Percentiles rank a stretch among this genome's conserved stretches.
Conservation (phyloP, 2,888 invertebrate genomes). For the Plagiodera versicolora region DNA sequence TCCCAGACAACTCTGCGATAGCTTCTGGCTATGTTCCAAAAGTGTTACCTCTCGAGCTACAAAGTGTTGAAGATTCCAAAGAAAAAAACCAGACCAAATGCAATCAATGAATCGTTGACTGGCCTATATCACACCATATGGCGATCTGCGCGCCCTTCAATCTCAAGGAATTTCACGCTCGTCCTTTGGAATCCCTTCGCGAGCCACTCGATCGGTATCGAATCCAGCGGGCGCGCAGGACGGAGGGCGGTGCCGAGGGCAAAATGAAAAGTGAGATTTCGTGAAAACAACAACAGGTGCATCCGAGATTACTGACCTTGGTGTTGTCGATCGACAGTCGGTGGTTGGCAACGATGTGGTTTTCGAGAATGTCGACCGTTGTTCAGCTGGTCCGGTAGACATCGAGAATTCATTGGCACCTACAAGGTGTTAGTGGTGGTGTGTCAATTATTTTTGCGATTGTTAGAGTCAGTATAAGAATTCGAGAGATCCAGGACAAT, state of each 20-base stretch:
- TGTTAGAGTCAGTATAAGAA: neutral
- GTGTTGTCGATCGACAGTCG: neutral
- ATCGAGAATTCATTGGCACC: neutral
- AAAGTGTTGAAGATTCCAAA: too few species aligned
- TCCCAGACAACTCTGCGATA: too few species aligned
- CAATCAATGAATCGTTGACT: neutral
- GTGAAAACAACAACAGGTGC: slow-evolving; percentile 19
- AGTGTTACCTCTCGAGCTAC: too few species aligned
- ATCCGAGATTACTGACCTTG: slow-evolving; percentile 25
- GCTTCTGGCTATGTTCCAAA: too few species aligned
- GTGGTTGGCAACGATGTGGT: neutral
- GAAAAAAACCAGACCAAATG: too few species aligned
- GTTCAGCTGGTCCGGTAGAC: neutral
- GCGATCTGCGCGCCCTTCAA: neutral
- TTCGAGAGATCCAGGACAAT: too few species aligned
- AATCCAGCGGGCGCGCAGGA: neutral
- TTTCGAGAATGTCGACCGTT: neutral
- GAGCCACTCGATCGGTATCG: neutral
- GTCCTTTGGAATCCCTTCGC: too few species aligned
- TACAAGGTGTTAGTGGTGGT: neutral
- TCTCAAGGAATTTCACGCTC: too few species aligned
- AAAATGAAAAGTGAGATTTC: neutral
- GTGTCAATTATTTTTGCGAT: neutral
- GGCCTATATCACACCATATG: neutral
- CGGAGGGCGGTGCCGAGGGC: neutral